Evolutionary conservation across 1,140 invertebrate species (phyloP), one percentile per base, ranked within the genome.

Genomic region (Sycophila sp.): DNA sequence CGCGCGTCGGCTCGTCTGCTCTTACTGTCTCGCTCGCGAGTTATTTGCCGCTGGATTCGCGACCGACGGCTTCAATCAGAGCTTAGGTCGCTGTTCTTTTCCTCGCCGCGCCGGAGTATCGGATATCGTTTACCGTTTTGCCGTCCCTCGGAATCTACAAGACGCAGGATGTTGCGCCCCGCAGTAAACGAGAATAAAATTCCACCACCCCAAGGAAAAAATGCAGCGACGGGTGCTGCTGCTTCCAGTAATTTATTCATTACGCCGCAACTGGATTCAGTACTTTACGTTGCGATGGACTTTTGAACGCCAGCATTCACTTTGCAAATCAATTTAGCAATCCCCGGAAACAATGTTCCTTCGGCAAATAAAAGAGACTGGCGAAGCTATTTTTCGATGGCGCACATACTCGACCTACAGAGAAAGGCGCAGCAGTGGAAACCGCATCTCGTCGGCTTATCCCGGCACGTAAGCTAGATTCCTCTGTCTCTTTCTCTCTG

Each of bases 61-160:
- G 19, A 47, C 47, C 59, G 59, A 62, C 26, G 59, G n/a, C 59
- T 62, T 47, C 42, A 45, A 45, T 62, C 59, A 45, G 40, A 15
- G 17, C 17, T 45, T 6, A 6, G 24, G 34, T n/a, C 53, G 17
- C 7, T 19, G 17, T 38, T 28, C 17, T 40, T 56, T 36, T 19
- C 53, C 24, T 51, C 19, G 24, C 7, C 4, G 4, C 10, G 15
- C 34, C 32, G 15, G 56, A 36, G 53, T 62, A 62, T 62, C 42
- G 59, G 47, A 62, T 62, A 62, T 62, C 59, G 59, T 62, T 62
- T 62, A 62, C 40, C 40, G 59, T 47, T 62, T 30, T 58, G 22
- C 17, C 32, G 55, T n/a, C 22, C 17, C 34, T 49, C 34, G 30
- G 22, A 22, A 38, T 26, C n/a, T 36, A 38, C 11, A 47, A 62